These are phyloP conservation scores for Caenorhabditis sinica DNA, from an alignment of 2,888 invertebrate species.

Conservation along the genomic window DNA sequence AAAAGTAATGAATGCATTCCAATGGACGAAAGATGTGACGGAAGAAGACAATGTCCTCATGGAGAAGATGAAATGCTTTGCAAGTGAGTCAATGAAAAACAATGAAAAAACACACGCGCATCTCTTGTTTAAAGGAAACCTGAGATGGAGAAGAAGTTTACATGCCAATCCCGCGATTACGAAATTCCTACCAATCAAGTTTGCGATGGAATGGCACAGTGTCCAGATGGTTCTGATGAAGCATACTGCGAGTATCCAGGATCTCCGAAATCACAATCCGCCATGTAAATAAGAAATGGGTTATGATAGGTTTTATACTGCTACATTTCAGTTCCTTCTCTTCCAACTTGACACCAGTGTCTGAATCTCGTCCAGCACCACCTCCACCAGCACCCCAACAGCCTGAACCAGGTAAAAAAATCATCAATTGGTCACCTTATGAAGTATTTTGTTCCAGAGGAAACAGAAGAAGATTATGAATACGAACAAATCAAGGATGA, in stretches of 20 bases:
- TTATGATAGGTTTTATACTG: no score
- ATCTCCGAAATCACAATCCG: constrained; percentile 30
- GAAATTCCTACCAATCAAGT: constrained; percentile 77
- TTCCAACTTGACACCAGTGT: constrained; percentile 51
- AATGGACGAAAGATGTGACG: constrained; percentile 81
- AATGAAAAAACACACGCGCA: neutral
- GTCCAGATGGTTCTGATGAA: constrained; percentile 82
- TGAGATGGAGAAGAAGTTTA: constrained; percentile 69
- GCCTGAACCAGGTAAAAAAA: constrained; percentile 25
- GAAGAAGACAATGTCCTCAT: constrained; percentile 80
- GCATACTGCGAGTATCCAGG: constrained; percentile 76
- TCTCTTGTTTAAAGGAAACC: constrained; percentile 67
- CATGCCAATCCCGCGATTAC: constrained; percentile 77
- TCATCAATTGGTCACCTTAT: neutral
- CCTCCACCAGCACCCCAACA: constrained; percentile 38
- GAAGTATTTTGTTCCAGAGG: constrained; percentile 18
- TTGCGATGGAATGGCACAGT: constrained; percentile 80
- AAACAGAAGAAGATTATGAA: constrained; percentile 68
- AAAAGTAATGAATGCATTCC: constrained; percentile 81
- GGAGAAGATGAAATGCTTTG: constrained; percentile 83
- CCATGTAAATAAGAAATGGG: constrained; percentile 29
- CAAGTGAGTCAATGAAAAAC: constrained; percentile 66
- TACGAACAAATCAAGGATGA: constrained; percentile 70
- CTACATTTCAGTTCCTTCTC: constrained; percentile 64
- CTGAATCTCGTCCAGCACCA: constrained; percentile 34